phyloP scores from a whole-genome alignment of 2,888 invertebrate species.

The Sinelater perroti region DNA sequence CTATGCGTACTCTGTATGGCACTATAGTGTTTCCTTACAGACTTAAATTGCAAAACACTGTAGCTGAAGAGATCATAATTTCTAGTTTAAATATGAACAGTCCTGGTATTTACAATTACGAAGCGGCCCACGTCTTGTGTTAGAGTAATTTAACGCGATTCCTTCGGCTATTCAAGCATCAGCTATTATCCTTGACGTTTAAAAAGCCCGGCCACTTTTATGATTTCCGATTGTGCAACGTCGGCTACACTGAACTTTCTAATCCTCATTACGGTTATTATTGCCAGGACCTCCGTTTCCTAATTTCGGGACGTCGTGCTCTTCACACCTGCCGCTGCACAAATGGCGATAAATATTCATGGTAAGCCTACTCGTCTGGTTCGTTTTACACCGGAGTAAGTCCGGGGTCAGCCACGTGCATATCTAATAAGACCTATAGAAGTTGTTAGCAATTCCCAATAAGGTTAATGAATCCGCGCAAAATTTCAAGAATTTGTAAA shows the following conservation, averaged over 20 bases:
- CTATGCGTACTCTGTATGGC: too few species aligned
- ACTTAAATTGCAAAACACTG: too few species aligned
- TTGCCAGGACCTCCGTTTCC: neutral
- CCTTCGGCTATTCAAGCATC: constrained; percentile 2
- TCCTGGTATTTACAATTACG: constrained; percentile 20
- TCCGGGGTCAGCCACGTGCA: constrained; percentile 16
- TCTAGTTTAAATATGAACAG: too few species aligned
- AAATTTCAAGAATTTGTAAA: neutral
- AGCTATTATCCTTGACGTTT: constrained; percentile 15
- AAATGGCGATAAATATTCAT: constrained; percentile 8
- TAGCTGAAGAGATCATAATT: too few species aligned
- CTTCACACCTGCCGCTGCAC: constrained; percentile 5
- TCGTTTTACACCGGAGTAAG: neutral
- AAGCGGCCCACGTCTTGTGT: constrained; percentile 10
- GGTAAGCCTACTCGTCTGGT: constrained; percentile 4
- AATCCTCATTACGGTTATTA: neutral
- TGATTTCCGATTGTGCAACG: constrained; percentile 4
- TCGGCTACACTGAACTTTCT: constrained; percentile 2
- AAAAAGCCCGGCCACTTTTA: neutral
- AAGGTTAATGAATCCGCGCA: neutral
- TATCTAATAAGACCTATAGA: constrained; percentile 2
- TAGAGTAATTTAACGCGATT: constrained; percentile 12
- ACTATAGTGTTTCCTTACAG: too few species aligned
- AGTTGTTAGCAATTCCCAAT: constrained; percentile 2
- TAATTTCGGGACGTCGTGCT: neutral